Base-by-base conservation (phyloP, 2,797 vertebrate genomes). In the Ataeniobius toweri region DNA sequence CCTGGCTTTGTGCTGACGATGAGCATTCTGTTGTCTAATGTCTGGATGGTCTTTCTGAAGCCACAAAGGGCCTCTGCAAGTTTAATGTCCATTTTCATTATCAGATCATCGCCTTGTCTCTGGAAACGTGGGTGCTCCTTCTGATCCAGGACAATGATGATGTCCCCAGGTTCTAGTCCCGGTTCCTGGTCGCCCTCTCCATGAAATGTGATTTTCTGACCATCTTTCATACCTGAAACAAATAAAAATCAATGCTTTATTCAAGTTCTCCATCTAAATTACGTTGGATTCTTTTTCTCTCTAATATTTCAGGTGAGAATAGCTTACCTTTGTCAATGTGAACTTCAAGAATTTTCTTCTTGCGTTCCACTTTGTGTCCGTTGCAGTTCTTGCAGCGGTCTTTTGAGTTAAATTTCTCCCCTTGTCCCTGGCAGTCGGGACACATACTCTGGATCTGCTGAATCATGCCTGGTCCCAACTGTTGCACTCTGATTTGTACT, bases 381-480 rank as follows among this genome's bases (percentile, higher is more conserved):
- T 94, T 96, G 92, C 98, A 99, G 90, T 75, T 96, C 81, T 97
- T 97, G 68, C 98, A 99, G 71, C 98, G 96, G 92, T 99, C 98
- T 89, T 97, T 97, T 0, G 98, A 93, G 83, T 86, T 97, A 85
- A 99, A 97, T 75, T 94, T 96, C 93, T 99, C 97, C 0, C 98
- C 98, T 89, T 98, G 97, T 78, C 98, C 98, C 89, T 97, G 97
- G 90, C 98, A 99, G 73, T 99, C 97, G 0, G 95, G 41, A 86
- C 98, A 99, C 93, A 98, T 96, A 6, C 97, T 98, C 75, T 99
- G 98, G 76, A 97, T 98, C 94, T 99, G 98, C 89, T 99, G 98
- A 71, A 99, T 97, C 97, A 99, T 98, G 75, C 98, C 97, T 0
- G 97, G 98, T 41, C 97, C 98, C 1, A 99, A 96, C 93, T 99